Evolutionary conservation across 2,888 invertebrate species (phyloP), one percentile per base, ranked within the genome.

Genomic region (Cloeon dipterum): DNA sequence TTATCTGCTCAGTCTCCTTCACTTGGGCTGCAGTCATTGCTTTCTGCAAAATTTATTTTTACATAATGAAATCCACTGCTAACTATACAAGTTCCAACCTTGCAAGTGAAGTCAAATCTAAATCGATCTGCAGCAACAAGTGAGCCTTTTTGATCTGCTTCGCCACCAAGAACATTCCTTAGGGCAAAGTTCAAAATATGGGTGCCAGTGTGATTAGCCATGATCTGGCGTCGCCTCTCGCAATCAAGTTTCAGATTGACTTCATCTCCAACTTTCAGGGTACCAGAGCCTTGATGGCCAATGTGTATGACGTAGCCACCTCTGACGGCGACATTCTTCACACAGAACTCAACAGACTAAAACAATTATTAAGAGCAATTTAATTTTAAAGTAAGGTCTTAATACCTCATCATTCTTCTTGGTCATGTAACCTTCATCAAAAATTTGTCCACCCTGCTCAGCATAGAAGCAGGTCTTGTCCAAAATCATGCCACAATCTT

Each of bases 191-290:
- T 99, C 11, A 99, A 64, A 29, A 93, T 73, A 57, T 99, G 98
- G 1, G 98, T 99, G 17, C 91, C 94, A 29, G 96, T 83, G 59
- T 98, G 93, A 61, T 99, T 98, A 54, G 83, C 91, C 98, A 99
- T 99, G n/a, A 96, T 69, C 20, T 82, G 62, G 49, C 81, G 69
- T 48, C 98, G 66, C 38, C 96, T 70, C 39, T 71, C 70, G 39
- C 72, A 71, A 55, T 96, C 94, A 40, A 96, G 68, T 45, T 77
- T 70, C 32, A 91, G 62, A 39, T 65, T 63, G 29, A 98, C 64
- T 49, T 67, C 67, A 58, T 98, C 94, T 1, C 93, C 94, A 40
- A 86, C 74, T 47, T 65, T 68, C 11, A 98, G 57, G 1, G 59
- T 65, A 17, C 82, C 49, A 14, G 33, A 20, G 5, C 68, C 94